These are phyloP conservation scores for Lottia gigantea DNA, from an alignment of 2,888 invertebrate species.

Conservation along the genomic window DNA sequence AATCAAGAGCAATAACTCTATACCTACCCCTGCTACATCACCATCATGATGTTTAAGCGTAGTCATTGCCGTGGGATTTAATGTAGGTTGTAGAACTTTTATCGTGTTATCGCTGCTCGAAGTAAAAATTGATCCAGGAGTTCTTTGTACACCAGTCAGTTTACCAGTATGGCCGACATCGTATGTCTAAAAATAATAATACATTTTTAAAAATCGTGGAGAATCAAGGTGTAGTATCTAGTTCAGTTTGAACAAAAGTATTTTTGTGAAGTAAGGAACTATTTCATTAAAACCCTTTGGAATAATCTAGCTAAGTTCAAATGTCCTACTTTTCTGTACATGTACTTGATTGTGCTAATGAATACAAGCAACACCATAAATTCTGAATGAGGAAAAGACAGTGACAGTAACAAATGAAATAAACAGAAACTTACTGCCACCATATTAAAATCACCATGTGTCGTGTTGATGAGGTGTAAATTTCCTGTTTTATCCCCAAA, in stretches of 20 bases:
- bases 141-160: constrained; percentile 55
- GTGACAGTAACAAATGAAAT: too few relatives aligned
- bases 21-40: constrained; percentile 54
- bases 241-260: too few relatives aligned
- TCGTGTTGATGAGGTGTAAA: constrained; percentile 55
- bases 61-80: constrained; percentile 50
- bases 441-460: constrained; percentile 53
- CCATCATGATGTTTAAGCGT: constrained; percentile 44
- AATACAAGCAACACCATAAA: too few relatives aligned
- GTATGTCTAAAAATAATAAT: constrained; percentile 47
- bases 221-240: too few relatives aligned
- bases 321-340: too few relatives aligned
- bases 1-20: constrained; percentile 16
- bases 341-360: too few relatives aligned
- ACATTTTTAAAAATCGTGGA: neutral
- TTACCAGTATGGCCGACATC: constrained; percentile 57
- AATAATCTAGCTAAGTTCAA: too few relatives aligned
- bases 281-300: too few relatives aligned
- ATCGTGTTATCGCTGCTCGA: constrained; percentile 56
- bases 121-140: constrained; percentile 60
- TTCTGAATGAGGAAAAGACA: too few relatives aligned
- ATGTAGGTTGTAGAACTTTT: constrained; percentile 55
- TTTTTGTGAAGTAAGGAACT: too few relatives aligned
- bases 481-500: constrained; percentile 57
- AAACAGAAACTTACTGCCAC: constrained; percentile 44